These are phyloP conservation scores for Timandra comae DNA, from an alignment of 2,888 invertebrate species.

Conservation along the genomic window DNA sequence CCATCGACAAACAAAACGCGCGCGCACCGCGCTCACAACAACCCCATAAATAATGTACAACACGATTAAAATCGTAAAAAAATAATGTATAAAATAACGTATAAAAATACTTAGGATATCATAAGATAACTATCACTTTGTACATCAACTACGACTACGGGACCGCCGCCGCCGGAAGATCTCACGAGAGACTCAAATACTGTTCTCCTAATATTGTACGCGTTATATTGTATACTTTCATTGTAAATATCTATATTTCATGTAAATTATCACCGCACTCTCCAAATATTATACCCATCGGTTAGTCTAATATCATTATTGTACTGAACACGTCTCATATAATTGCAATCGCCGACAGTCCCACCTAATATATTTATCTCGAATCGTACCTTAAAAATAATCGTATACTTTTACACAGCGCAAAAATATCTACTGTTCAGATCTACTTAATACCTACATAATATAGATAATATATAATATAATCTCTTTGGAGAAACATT, in stretches of 20 bases:
- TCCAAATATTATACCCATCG: constrained; percentile 1
- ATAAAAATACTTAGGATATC: constrained; percentile 75
- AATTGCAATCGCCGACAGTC: constrained; percentile 38
- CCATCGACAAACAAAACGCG: constrained; percentile 50
- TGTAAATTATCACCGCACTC: constrained; percentile 3
- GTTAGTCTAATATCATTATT: too few species aligned
- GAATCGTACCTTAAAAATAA: constrained; percentile 47
- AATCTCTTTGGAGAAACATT: constrained; percentile 67
- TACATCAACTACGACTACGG: constrained; percentile 60
- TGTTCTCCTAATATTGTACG: too few species aligned
- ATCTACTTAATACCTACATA: constrained; percentile 45
- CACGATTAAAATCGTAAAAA: constrained; percentile 72
- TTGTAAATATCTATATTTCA: too few species aligned
- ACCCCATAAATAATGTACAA: constrained; percentile 52
- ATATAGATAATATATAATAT: constrained; percentile 41
- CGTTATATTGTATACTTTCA: too few species aligned
- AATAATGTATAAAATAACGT: constrained; percentile 71
- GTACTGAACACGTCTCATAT: neutral
- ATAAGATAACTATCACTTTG: constrained; percentile 77
- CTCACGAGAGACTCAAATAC: constrained; percentile 37
- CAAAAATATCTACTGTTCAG: constrained; percentile 54
- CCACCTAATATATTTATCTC: constrained; percentile 27
- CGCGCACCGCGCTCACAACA: constrained; percentile 40
- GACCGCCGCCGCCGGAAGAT: constrained; percentile 58
- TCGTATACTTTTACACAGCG: constrained; percentile 72